Evolutionary conservation across 2,797 vertebrate genomes (phyloP), one percentile per base, ranked within the genome.

Genomic region (Pipistrellus pipistrellus): DNA sequence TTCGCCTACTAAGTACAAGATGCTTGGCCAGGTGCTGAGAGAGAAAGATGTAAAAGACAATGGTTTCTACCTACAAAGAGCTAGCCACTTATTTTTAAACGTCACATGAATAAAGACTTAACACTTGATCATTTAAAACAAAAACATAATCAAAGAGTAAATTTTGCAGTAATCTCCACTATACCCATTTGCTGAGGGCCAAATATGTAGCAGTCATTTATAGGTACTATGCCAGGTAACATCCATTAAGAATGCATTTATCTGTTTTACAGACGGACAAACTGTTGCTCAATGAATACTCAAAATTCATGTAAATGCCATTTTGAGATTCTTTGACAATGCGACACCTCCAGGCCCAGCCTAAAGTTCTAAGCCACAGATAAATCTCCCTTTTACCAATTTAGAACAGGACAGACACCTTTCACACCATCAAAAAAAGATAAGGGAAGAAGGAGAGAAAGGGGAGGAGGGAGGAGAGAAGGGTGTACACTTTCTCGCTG

Each of bases 401-500:
- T 27, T 35, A 17, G 25, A 77, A 66, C 25, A 80, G 23, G 53
- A 51, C 53, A 71, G 55, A 75, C 23, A 20, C 46, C 32, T 59
- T 32, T 27, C 21, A 6, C 1, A 23, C 27, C 14, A 14, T 25
- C 13, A 27, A 41, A 9, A 9, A 76, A n/a, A 20, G 20, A 12
- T 2, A 4, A 7, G 48, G n/a, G 75, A n/a, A 15, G 9, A 15
- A 18, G 21, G 51, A 21, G n/a, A 20, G 11, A 44, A n/a, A 0
- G 15, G 6, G 48, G 53, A 51, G 48, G 53, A 51, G 32, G 35
- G 13, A 41, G 30, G 27, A 55, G 27, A 15, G 12, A 27, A 14
- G 2, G 21, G 1, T 4, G 2, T 14, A 23, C 4, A 14, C 35
- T 3, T 17, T 6, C 15, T 4, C 21, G 2, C 10, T 27, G 10